These are phyloP conservation scores for Pseudomugil tenellus DNA, from an alignment of 2,797 vertebrate genomes.

Conservation along the genomic window DNA sequence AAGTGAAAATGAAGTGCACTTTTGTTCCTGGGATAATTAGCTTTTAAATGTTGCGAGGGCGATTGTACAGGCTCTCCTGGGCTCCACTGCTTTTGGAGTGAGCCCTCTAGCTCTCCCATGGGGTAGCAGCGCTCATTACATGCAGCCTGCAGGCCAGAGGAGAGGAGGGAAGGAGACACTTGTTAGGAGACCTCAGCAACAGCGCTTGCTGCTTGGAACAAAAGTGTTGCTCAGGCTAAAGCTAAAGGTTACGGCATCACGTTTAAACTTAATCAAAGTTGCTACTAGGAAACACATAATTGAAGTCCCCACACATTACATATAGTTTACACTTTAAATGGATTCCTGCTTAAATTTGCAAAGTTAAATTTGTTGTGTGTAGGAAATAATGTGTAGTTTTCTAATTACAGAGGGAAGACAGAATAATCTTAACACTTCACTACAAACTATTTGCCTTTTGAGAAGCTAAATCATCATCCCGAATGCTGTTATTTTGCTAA, in stretches of 20 bases:
- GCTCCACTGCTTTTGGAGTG: conserved; percentile 71
- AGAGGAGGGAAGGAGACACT: conserved; percentile 40
- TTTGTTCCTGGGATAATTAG: conserved; percentile 86
- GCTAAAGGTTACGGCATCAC: conserved; percentile 4
- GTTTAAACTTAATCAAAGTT: conserved; percentile 28
- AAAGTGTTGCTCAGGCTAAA: conserved; percentile 33
- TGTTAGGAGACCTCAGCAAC: conserved; percentile 32
- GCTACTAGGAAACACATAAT: conserved; percentile 9
- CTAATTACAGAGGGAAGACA: neutral
- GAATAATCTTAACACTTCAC: neutral
- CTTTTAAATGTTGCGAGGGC: conserved; percentile 81
- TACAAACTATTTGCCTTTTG: neutral
- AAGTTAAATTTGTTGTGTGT: neutral
- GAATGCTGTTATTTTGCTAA: neutral
- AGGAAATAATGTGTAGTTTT: conserved; percentile 4
- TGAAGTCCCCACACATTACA: conserved; percentile 7
- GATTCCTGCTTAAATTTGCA: conserved; percentile 10
- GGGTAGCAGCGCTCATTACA: conserved; percentile 66
- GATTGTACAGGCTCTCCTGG: conserved; percentile 73
- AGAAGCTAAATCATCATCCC: neutral
- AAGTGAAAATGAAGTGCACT: conserved; percentile 88
- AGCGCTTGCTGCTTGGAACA: conserved; percentile 7
- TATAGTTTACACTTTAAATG: neutral
- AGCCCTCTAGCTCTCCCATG: conserved; percentile 81
- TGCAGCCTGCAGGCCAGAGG: conserved; percentile 55